A percentile compares a stretch with the other conserved stretches of the same genome.
Conservation (phyloP, 2,113 vertebrate species). For the Lynx canadensis region DNA sequence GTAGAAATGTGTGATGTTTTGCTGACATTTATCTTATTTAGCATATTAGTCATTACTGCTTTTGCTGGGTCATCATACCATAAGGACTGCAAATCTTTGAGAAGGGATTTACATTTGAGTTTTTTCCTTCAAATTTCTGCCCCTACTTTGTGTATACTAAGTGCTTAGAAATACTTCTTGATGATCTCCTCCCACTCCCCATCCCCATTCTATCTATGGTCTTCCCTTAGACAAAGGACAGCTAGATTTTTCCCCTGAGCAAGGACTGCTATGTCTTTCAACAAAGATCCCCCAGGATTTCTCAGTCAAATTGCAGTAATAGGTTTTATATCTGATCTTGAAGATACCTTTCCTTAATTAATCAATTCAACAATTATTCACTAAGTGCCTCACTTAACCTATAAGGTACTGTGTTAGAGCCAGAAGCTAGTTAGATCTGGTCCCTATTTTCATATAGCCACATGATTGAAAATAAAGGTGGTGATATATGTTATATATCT, state of each 20-base stretch:
- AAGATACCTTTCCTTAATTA: background rate
- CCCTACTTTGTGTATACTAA: background rate
- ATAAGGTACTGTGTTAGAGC: background rate
- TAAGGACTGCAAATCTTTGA: background rate
- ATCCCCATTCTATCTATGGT: background rate
- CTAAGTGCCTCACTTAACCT: background rate
- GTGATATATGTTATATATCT: background rate
- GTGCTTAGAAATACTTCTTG: background rate
- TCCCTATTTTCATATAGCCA: background rate
- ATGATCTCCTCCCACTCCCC: background rate
- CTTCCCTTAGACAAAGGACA: background rate
- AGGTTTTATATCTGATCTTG: background rate
- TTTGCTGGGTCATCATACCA: background rate
- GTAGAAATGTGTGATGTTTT: background rate
- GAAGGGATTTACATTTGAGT: background rate
- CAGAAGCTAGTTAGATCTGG: background rate
- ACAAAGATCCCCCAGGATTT: background rate
- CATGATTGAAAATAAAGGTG: background rate
- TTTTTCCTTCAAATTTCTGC: background rate
- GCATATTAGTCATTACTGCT: background rate
- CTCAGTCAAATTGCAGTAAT: background rate
- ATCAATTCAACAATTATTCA: background rate
- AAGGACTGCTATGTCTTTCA: background rate
- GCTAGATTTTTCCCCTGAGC: background rate
- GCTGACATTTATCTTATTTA: background rate